A percentile compares a stretch with the other conserved stretches of the same genome.
These are phyloP conservation scores for Bettongia penicillata DNA, from an alignment of 2,113 vertebrate species.

Conservation along the genomic window DNA sequence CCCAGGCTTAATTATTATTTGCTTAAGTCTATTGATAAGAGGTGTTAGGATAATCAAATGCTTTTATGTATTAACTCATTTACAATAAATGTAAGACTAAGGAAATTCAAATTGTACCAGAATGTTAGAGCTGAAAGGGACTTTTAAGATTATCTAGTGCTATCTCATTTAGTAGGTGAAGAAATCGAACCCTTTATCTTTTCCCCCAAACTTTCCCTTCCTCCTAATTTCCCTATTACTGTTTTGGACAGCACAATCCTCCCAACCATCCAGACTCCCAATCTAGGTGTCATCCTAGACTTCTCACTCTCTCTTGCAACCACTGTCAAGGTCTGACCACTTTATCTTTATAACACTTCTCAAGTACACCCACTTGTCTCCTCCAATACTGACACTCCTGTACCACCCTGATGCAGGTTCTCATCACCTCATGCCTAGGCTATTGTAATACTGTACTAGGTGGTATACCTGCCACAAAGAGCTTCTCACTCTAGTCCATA, in stretches of 20 bases:
- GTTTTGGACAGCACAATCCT: not conserved
- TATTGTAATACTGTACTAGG: not conserved
- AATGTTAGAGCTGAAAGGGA: not conserved
- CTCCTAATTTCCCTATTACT: not conserved
- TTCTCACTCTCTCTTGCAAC: not conserved
- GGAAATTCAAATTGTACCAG: not conserved
- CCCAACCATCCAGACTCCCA: not conserved
- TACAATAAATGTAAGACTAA: not conserved
- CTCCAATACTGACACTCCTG: not conserved
- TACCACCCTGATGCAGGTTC: not conserved
- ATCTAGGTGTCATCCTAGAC: not conserved
- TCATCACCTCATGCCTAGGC: not conserved
- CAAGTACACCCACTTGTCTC: not conserved
- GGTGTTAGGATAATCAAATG: not conserved
- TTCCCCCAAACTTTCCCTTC: not conserved
- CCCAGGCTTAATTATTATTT: not conserved
- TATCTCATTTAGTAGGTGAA: not conserved
- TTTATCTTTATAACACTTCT: not conserved
- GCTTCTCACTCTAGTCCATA: not conserved
- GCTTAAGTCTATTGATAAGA: not conserved
- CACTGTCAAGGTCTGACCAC: not conserved
- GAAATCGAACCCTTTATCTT: not conserved
- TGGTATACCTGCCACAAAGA: not conserved
- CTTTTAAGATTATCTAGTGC: not conserved
- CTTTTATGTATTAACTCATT: not conserved